Conservation (phyloP, 2,797 vertebrate species). For the Cercopithecus diana region DNA sequence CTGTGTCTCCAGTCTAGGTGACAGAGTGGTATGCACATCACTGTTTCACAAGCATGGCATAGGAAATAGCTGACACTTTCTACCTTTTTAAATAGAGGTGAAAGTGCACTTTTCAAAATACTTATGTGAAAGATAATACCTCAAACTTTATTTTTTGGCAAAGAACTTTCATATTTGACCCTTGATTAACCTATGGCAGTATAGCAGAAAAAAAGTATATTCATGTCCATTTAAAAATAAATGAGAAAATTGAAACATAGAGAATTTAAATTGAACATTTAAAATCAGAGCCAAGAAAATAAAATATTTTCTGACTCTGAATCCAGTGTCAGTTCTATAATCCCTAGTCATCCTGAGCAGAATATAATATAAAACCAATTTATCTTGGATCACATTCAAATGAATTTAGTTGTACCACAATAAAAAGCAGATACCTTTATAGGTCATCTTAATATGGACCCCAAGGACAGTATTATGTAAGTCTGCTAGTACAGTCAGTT, state of each 20-base stretch:
- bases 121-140: conserved; percentile 14
- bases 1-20: too few species aligned
- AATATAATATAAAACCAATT: not conserved
- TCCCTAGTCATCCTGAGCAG: not conserved
- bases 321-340: not conserved
- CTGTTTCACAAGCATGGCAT: not conserved
- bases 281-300: not conserved
- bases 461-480: not conserved
- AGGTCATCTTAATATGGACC: not conserved
- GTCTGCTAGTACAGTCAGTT: not conserved
- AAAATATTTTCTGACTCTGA: not conserved
- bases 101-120: not conserved
- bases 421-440: not conserved
- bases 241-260: conserved; percentile 16
- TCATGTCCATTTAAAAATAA: conserved; percentile 20
- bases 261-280: not conserved
- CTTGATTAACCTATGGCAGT: conserved; percentile 13
- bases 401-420: not conserved
- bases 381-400: conserved; percentile 13
- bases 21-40: not conserved
- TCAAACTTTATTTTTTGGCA: conserved; percentile 20
- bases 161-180: not conserved
- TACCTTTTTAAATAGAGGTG: not conserved
- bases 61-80: not conserved
- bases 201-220: not conserved